Evolutionary conservation across 2,113 vertebrate species (phyloP), one percentile per base, ranked within the genome.

Genomic region (Bos javanicus): DNA sequence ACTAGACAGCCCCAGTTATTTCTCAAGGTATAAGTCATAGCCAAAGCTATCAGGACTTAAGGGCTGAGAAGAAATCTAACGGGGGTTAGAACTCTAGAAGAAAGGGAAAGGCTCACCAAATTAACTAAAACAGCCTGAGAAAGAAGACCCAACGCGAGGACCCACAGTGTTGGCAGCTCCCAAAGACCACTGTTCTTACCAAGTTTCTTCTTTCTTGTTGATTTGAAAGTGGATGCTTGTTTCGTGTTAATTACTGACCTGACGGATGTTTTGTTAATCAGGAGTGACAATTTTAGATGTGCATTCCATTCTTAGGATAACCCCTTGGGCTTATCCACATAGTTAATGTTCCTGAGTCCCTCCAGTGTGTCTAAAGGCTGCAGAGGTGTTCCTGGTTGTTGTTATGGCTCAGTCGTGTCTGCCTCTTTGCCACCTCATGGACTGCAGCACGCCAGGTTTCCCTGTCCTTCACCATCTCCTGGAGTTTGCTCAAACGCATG

Each of bases 321-420:
- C 43, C 21, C 56, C 5, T 0, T 23, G 46, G 0, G 0, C 12
- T 16, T 3, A 17, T 12, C 82, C 11, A 28, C 43, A 11, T 8
- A 5, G 11, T 15, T 6, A 43, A n/a, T 13, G 12, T 60, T 6
- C 3, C 56, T 5, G 56, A 57, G 33, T 16, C 59, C 14, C 57
- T 33, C 36, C 10, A 0, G 0, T 3, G 19, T 14, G 12, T 21
- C 6, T 4, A 52, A 30, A 54, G 56, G n/a, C n/a, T 46, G 5
- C 2, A 43, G 84, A 21, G 21, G n/a, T 2, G 2, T 15, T 48
- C 36, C 46, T n/a, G 62, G 59, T 26, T 43, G 71, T 43, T 39
- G 71, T 74, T 4, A 39, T 14, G 26, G 39, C 23, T 76, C 71
- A 26, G 39, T 43, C 6, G 2, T 26, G 39, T 76, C 39, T 43